Evolutionary conservation across 1,140 invertebrate species (phyloP).

Genomic region (Drosophila fuyamai): DNA sequence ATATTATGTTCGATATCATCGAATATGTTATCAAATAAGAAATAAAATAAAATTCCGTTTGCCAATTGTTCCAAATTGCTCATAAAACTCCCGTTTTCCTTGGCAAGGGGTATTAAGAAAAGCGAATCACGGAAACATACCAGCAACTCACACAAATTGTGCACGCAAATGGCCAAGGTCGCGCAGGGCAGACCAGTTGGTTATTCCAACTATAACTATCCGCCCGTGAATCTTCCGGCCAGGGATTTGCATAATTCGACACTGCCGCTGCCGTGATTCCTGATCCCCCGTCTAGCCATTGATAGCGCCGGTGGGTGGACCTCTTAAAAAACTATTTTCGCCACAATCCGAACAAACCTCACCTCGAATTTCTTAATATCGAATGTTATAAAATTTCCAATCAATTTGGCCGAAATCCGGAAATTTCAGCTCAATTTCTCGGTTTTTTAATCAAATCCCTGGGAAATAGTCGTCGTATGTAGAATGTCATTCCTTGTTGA

Average conservation of each 20-base stretch:
- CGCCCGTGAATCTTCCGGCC: slow-evolving; percentile 29
- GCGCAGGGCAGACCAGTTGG: slow-evolving; percentile 19
- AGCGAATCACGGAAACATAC: slow-evolving; percentile 29
- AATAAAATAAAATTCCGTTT: no score
- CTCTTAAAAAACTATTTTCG: no score
- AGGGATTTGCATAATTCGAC: slow-evolving; percentile 41
- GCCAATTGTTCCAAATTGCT: background rate
- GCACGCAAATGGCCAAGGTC: slow-evolving; percentile 55
- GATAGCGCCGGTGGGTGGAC: slow-evolving; percentile 26
- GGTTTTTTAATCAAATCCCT: no score
- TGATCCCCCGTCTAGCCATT: slow-evolving; percentile 24
- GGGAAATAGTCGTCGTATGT: no score
- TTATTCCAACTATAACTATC: slow-evolving; percentile 12
- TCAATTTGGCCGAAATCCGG: no score
- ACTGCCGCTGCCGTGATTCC: slow-evolving; percentile 30
- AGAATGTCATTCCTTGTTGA: no score
- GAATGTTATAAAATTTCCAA: no score
- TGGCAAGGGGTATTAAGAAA: slow-evolving; percentile 5
- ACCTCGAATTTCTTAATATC: no score
- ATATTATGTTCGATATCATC: no score
- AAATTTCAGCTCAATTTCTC: no score
- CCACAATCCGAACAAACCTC: no score
- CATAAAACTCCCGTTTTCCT: background rate
- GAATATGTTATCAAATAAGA: no score
- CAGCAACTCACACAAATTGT: slow-evolving; percentile 53